A percentile compares a stretch with the other conserved stretches of the same genome.
These are phyloP conservation scores for Craseonycteris thonglongyai DNA, from an alignment of 2,113 vertebrate species.

Conservation along the genomic window DNA sequence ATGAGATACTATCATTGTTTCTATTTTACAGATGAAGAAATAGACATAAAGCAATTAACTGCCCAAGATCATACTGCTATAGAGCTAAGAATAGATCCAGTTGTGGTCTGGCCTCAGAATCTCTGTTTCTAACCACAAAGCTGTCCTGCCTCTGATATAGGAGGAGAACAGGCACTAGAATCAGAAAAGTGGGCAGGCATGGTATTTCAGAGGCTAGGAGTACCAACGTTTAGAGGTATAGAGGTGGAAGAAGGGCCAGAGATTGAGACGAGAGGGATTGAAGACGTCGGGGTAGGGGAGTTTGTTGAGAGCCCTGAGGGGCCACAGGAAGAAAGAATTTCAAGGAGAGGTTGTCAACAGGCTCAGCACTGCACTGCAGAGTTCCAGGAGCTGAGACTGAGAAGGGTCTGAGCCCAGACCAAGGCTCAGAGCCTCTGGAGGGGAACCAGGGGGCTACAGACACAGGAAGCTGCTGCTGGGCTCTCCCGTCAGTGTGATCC, in stretches of 20 bases:
- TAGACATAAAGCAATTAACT: not conserved
- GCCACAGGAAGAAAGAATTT: not conserved
- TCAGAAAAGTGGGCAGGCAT: not conserved
- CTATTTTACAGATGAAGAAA: constrained; percentile 2
- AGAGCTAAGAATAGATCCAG: not conserved
- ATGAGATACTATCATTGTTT: not conserved
- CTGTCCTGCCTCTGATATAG: not conserved
- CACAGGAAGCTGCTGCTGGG: not conserved
- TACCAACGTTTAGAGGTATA: not conserved
- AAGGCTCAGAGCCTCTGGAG: not conserved
- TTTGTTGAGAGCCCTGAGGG: not conserved
- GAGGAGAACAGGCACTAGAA: not conserved
- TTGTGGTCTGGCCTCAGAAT: not conserved
- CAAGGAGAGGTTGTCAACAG: not conserved
- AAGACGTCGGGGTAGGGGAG: not conserved
- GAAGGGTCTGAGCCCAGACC: not conserved
- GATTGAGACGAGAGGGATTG: not conserved
- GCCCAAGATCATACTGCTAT: not conserved
- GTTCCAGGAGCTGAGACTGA: not conserved
- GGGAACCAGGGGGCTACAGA: not conserved
- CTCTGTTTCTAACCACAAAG: not conserved
- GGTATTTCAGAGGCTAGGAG: not conserved
- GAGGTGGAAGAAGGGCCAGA: not conserved
- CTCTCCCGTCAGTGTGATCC: not conserved
- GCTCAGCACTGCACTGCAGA: not conserved